Evolutionary conservation across 2,113 vertebrate species (phyloP), one percentile per base, ranked within the genome.

Genomic region (Penelope pileata): DNA sequence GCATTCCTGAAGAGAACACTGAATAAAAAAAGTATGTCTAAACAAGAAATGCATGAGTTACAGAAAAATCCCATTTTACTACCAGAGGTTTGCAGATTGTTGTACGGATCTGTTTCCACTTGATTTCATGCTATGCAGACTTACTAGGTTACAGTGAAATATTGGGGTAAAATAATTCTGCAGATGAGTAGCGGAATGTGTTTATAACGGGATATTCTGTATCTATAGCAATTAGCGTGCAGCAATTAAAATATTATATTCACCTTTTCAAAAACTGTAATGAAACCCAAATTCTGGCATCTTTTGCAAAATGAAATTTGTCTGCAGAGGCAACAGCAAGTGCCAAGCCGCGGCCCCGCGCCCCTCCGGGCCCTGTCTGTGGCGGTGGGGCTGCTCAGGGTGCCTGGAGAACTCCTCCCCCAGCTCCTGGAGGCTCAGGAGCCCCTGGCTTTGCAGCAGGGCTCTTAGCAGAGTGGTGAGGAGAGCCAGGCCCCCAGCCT

Each of bases 91-190:
- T 91, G 34, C 19, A 43, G 45, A 67, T 70, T 83, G 21, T 73
- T 85, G 43, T 77, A 85, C 40, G 63, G 34, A 47, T 63, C 79
- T 94, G 72, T 74, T 97, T 95, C 78, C 63, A 85, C 68, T 94
- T 80, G 67, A 59, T 94, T 80, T 94, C 81, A 64, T 48, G 30
- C 34, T 23, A 67, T 40, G 51, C 6, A 32, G 60, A 40, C 91
- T 88, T 86, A 76, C 63, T 83, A 59, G 23, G 60, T 75, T 86
- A 24, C 64, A 74, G 22, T 91, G 84, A 74, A 69, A 66, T 84
- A 83, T 24, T 45, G 19, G 27, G 56, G 32, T 81, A 69, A 75
- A 90, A 81, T 38, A 67, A 53, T 80, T 77, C 70, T 54, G 59
- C 54, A 62, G 13, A 50, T 9, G 7, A 68, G 45, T 47, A 43